Evolutionary conservation across 2,797 vertebrate species (phyloP).

Genomic region (Onychomys arenicola): DNA sequence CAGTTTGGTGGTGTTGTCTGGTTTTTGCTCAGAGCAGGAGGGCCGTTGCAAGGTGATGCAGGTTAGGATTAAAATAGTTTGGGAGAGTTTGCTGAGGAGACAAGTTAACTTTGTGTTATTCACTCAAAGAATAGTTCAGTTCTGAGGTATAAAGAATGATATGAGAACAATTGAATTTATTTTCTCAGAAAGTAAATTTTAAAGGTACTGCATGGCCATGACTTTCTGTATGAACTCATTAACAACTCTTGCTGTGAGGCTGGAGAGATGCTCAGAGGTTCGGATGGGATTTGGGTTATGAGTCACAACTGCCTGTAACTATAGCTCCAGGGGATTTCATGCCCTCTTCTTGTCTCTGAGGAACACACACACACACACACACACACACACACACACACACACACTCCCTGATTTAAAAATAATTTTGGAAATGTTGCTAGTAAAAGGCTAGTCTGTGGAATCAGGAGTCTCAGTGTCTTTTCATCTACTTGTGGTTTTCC

Average conservation of each 20-base stretch:
- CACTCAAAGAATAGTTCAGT: background rate
- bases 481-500: background rate
- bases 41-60: background rate
- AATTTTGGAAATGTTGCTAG: background rate
- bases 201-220: background rate
- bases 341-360: background rate
- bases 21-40: background rate
- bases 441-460: background rate
- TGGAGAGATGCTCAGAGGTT: background rate
- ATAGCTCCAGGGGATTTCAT: background rate
- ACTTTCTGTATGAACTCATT: background rate
- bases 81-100: slow-evolving; percentile 42
- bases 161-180: background rate
- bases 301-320: background rate
- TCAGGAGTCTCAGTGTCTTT: background rate
- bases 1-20: background rate
- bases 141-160: background rate
- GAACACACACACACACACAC: too few relatives aligned
- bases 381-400: background rate
- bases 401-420: background rate
- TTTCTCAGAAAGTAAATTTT: slow-evolving; percentile 16
- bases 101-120: background rate
- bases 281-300: background rate
- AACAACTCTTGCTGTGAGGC: background rate
- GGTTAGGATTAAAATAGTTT: background rate